Conservation (phyloP, 1,140 invertebrate genomes). For the Euwallacea fornicatus region DNA sequence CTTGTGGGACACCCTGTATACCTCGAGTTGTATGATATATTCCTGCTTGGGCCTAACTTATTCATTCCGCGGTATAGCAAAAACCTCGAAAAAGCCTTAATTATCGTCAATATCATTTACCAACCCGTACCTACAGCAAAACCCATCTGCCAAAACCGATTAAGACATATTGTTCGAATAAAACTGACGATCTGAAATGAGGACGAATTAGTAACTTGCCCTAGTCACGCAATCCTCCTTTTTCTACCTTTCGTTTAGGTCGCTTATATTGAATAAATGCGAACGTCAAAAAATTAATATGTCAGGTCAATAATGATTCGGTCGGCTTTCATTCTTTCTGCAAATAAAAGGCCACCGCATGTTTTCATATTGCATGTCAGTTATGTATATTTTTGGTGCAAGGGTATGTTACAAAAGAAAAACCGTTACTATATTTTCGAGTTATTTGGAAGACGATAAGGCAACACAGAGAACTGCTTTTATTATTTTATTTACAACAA, state of each 20-base stretch:
- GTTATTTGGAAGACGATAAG: no score
- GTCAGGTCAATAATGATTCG: conserved; percentile 36
- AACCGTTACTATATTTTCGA: no score
- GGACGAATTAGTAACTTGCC: conserved; percentile 38
- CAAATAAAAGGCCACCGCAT: conserved; percentile 17
- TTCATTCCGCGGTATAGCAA: no score
- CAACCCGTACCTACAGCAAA: not conserved
- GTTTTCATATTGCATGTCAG: no score
- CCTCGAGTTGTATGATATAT: no score
- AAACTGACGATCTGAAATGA: conserved; percentile 39
- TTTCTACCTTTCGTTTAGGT: conserved; percentile 25
- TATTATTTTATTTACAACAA: no score
- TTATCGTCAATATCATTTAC: conserved; percentile 5
- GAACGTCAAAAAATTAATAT: conserved; percentile 38
- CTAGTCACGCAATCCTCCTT: conserved; percentile 38
- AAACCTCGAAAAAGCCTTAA: not conserved
- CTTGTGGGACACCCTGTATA: no score
- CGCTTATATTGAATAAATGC: conserved; percentile 39
- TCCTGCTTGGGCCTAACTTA: no score
- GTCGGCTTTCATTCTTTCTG: conserved; percentile 24
- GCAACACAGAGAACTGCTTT: no score
- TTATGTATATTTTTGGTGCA: not conserved
- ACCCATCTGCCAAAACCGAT: conserved; percentile 23
- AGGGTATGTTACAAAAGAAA: no score
- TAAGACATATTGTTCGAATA: conserved; percentile 40